Evolutionary conservation across 1,140 invertebrate species (phyloP).

Genomic region (Mya arenaria): DNA sequence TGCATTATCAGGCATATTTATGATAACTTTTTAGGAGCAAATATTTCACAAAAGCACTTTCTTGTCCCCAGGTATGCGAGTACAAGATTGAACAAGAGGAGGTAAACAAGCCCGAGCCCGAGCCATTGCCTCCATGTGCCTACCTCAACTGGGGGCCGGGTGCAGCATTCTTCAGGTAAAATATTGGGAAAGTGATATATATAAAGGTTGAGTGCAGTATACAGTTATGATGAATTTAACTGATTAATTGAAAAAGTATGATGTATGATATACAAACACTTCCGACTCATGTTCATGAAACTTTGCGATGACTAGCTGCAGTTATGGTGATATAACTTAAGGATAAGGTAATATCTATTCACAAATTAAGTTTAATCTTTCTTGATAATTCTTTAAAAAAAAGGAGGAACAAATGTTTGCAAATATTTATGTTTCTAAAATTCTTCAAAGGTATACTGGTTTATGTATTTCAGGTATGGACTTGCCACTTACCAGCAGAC

Average conservation of each 20-base stretch:
- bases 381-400: no score
- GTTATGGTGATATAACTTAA: no score
- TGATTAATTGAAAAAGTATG: no score
- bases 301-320: no score
- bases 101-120: slow-evolving; percentile 55
- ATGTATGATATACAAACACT: no score
- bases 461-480: slow-evolving; percentile 67
- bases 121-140: slow-evolving; percentile 80
- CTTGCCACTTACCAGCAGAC: slow-evolving; percentile 77
- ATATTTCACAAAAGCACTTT: not conserved
- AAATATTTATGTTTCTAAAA: not conserved
- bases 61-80: slow-evolving; percentile 75
- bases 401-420: not conserved
- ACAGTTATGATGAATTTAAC: no score
- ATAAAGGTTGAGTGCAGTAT: no score
- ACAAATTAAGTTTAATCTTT: no score
- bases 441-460: not conserved
- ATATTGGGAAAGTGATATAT: no score
- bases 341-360: no score
- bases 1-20: not conserved
- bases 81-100: slow-evolving; percentile 79
- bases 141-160: slow-evolving; percentile 80
- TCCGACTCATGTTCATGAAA: no score
- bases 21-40: not conserved
- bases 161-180: slow-evolving; percentile 74